Evolutionary conservation across 2,797 vertebrate genomes (phyloP).

Genomic region (Vireo griseus): DNA sequence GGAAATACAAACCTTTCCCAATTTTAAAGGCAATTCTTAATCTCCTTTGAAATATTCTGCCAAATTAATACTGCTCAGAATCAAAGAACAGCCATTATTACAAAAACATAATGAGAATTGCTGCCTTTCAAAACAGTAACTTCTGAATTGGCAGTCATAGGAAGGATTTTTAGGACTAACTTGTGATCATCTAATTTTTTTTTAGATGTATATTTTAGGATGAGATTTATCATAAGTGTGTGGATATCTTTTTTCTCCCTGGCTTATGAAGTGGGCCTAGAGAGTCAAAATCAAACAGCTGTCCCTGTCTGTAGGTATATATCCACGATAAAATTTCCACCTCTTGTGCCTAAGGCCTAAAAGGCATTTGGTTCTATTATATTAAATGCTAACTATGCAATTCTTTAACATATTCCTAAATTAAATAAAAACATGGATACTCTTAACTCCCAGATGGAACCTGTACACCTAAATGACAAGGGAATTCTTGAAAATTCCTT

Average conservation of each 20-base stretch:
- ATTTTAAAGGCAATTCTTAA: neutral
- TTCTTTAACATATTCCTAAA: neutral
- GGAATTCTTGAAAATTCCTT: neutral
- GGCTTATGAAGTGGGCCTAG: neutral
- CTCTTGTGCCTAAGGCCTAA: neutral
- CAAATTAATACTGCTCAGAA: neutral
- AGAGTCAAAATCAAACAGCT: neutral
- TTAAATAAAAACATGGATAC: neutral
- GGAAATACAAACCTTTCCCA: neutral
- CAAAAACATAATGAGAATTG: neutral
- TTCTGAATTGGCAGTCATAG: neutral
- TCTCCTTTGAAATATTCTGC: neutral
- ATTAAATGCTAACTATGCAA: neutral
- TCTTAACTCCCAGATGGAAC: neutral
- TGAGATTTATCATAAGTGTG: neutral
- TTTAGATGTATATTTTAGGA: neutral
- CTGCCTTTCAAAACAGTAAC: neutral
- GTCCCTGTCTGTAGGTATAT: neutral
- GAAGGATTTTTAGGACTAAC: neutral
- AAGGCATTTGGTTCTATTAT: neutral
- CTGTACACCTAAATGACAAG: neutral
- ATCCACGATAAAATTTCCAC: neutral
- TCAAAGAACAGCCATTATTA: neutral
- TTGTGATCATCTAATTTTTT: neutral
- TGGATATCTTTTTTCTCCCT: neutral